Base-by-base conservation (phyloP, 2,797 vertebrate genomes). In the Sebastolobus alascanus region DNA sequence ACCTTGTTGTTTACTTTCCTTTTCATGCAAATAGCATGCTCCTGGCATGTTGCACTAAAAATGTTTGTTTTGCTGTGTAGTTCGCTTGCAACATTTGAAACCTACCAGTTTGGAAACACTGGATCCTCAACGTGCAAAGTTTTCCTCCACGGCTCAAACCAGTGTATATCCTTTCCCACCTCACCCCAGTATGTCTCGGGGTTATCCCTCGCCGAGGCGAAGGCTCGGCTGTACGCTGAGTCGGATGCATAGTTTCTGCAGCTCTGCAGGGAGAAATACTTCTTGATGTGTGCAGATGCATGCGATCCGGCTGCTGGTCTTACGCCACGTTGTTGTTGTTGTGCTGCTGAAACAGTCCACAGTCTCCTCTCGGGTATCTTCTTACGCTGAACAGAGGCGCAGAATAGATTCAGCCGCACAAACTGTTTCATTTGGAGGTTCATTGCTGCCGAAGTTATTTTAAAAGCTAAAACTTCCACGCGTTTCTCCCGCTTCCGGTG, bases 121-220 rank as follows among this genome's bases (percentile, higher is more conserved):
- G 92, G 89, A 12, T 96, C 93, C 56, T 90, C 93, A 20, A 88
- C 87, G 61, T 96, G 96, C 83, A 99, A 72, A 4, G 94, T 95
- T 89, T 95, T 91, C 4, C 77, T 95, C 97, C 97, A 99, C 4
- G 94, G 96, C 66, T 97, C 94, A 90, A 96, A 95, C 98, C 98
- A 99, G 43, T 79, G 73, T 12, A 99, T 87, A 12, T 92, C 86
- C 6, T 84, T 82, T 0, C 96, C 97, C 0, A 92, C 94, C 64
- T 95, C 91, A 0, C 83, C 95, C 98, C 98, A 99, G 29, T 96
- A 96, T 0, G 43, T 31, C 60, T 96, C 96, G 0, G 98, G 98
- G 1, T 95, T 68, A 1, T 93, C 87, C 83, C 96, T 86, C 0
- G 97, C 97, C 0, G 83, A 31, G 6, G 83, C 66, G 75, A 98